A percentile compares a stretch with the other conserved stretches of the same genome.
These are phyloP conservation scores for Gasterosteus aculeatus DNA, from an alignment of 2,113 vertebrate species.

Conservation along the genomic window DNA sequence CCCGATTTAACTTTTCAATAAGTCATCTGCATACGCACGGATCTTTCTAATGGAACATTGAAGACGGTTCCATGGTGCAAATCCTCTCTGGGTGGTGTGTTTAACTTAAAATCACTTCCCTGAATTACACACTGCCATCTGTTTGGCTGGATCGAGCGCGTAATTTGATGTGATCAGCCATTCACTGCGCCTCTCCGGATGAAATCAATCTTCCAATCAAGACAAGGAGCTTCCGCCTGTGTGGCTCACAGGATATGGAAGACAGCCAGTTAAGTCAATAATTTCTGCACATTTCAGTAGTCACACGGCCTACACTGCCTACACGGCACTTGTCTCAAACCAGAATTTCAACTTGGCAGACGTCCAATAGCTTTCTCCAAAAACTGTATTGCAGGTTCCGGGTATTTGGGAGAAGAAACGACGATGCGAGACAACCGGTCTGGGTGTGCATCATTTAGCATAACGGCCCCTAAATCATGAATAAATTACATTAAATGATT, in stretches of 20 bases:
- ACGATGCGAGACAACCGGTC: background rate
- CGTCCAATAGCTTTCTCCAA: constrained; percentile 10
- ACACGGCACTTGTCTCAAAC: constrained; percentile 4
- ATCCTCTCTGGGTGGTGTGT: constrained; percentile 12
- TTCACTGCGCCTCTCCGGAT: background rate
- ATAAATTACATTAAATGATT: constrained; percentile 21
- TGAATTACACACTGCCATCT: constrained; percentile 22
- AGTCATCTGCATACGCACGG: background rate
- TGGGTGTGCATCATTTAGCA: constrained; percentile 15
- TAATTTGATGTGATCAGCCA: background rate
- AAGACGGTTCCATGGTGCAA: constrained; percentile 1
- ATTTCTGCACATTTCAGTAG: constrained; percentile 15
- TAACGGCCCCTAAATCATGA: constrained; percentile 19
- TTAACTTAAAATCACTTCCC: constrained; percentile 5
- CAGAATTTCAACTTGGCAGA: constrained; percentile 25
- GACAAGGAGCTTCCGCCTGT: constrained; percentile 4
- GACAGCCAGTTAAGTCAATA: background rate
- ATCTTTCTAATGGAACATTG: background rate
- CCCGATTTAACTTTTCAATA: background rate
- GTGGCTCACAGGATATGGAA: background rate
- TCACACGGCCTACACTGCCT: background rate
- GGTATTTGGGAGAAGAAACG: background rate
- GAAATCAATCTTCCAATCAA: background rate
- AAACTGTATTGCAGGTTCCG: background rate
- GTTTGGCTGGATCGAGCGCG: background rate